Conservation (phyloP, 2,888 invertebrate genomes). For the Baronia brevicornis region DNA sequence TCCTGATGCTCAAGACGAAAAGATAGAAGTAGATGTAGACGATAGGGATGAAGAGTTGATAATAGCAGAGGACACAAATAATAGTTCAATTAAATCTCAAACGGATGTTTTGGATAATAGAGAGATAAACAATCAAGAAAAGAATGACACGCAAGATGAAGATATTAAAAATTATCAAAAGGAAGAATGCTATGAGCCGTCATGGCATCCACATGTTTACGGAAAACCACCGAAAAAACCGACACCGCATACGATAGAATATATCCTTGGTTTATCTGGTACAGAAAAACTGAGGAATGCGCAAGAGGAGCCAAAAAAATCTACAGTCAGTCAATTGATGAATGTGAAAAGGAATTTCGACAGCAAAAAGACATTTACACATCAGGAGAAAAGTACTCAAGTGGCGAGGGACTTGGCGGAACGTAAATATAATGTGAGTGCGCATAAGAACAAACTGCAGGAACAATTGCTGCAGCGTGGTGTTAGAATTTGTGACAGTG, state of each 20-base stretch:
- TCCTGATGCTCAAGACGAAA: constrained; percentile 37
- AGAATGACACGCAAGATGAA: constrained; percentile 20
- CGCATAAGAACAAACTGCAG: constrained; percentile 58
- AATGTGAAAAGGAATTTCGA: constrained; percentile 54
- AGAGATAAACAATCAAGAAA: constrained; percentile 22
- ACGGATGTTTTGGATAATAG: constrained; percentile 20
- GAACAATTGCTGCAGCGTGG: constrained; percentile 59
- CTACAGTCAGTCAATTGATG: constrained; percentile 47
- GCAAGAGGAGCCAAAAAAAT: constrained; percentile 27
- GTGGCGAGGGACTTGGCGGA: constrained; percentile 49
- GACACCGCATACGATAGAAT: constrained; percentile 91
- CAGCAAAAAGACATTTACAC: constrained; percentile 29
- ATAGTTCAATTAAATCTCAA: too few relatives aligned
- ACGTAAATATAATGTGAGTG: constrained; percentile 42
- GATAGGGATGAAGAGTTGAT: constrained; percentile 44
- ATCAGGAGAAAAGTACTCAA: constrained; percentile 49
- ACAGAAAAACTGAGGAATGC: constrained; percentile 26
- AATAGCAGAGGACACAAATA: constrained; percentile 34
- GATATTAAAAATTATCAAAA: constrained; percentile 26
- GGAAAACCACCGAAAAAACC: constrained; percentile 86
- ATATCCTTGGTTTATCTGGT: constrained; percentile 86
- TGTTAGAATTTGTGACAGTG: constrained; percentile 56
- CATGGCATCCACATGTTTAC: constrained; percentile 95
- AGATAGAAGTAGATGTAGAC: constrained; percentile 48
- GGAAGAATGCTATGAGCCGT: constrained; percentile 40